phyloP scores from a whole-genome alignment of 2,888 invertebrate genomes.

The Perdita meconis region DNA sequence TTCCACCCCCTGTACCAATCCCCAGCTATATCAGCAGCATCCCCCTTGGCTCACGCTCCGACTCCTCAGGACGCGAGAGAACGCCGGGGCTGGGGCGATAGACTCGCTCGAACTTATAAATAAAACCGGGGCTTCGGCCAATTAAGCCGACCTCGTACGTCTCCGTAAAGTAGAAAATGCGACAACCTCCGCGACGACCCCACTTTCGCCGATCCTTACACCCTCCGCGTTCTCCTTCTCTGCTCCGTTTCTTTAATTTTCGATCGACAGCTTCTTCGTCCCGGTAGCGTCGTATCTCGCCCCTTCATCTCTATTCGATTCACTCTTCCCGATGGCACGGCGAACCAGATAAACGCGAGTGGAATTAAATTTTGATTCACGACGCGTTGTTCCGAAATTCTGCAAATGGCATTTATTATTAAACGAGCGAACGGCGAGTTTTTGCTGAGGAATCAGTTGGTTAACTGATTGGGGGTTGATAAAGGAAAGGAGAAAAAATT shows the following conservation, averaged over 20 bases:
- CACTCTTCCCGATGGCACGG: neutral
- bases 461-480: neutral
- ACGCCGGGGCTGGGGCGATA: slow-evolving; percentile 72
- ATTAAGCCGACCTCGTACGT: slow-evolving; percentile 82
- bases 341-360: neutral
- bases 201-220: slow-evolving; percentile 5
- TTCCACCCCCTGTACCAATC: slow-evolving; percentile 45
- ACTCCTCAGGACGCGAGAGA: slow-evolving; percentile 43
- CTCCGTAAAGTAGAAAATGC: slow-evolving; percentile 82
- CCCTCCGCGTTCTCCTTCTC: neutral
- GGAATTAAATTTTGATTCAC: slow-evolving; percentile 7
- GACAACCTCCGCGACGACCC: slow-evolving; percentile 66
- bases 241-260: slow-evolving; percentile 31
- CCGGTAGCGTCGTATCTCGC: neutral
- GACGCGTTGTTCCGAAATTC: neutral
- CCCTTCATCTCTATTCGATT: slow-evolving; percentile 14
- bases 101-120: slow-evolving; percentile 82
- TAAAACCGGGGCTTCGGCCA: slow-evolving; percentile 79
- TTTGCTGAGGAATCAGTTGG: neutral
- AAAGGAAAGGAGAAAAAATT: neutral
- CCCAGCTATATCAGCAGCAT: slow-evolving; percentile 37
- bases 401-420: neutral
- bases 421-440: neutral
- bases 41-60: slow-evolving; percentile 46
- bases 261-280: slow-evolving; percentile 11